Evolutionary conservation across 92 coral and sea anemone species (phyloP).

Genomic region (Parazoanthus swiftii): DNA sequence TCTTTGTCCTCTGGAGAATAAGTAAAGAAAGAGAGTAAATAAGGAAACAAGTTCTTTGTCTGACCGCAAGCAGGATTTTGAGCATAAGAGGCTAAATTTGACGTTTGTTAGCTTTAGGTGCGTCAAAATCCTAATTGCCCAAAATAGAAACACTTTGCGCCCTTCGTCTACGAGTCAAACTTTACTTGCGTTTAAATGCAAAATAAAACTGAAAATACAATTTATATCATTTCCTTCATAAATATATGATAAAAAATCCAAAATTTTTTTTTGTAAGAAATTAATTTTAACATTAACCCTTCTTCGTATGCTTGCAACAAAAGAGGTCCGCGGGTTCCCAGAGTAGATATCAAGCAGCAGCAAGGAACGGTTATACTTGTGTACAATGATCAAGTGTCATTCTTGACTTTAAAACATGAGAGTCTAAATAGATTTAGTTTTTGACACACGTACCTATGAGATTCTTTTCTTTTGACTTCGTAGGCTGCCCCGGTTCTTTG

Average conservation of each 20-base stretch:
- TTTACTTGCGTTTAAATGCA: neutral
- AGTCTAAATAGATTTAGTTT: neutral
- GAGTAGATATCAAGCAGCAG: neutral
- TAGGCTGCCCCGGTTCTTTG: constrained; percentile 15
- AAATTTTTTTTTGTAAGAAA: neutral
- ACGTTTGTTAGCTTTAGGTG: constrained; percentile 16
- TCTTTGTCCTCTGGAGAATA: constrained; percentile 34
- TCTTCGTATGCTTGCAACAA: neutral
- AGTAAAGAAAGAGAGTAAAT: constrained; percentile 4
- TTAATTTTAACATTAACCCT: neutral
- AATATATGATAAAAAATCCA: too few relatives aligned
- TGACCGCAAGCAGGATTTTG: neutral
- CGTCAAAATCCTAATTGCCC: neutral
- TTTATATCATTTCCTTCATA: neutral
- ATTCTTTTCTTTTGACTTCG: constrained; percentile 15
- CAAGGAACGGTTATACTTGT: neutral
- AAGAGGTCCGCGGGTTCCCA: constrained; percentile 1
- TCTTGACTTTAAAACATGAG: neutral
- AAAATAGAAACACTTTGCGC: neutral
- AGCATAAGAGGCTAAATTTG: constrained; percentile 5
- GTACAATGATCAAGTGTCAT: neutral
- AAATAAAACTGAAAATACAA: neutral
- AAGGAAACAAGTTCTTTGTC: neutral
- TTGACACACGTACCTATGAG: constrained; percentile 5
- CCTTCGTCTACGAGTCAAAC: neutral